A percentile compares a stretch with the other conserved stretches of the same genome.
phyloP scores from a whole-genome alignment of 35 echinoderm and acorn worm species.

The Antedon bifida region DNA sequence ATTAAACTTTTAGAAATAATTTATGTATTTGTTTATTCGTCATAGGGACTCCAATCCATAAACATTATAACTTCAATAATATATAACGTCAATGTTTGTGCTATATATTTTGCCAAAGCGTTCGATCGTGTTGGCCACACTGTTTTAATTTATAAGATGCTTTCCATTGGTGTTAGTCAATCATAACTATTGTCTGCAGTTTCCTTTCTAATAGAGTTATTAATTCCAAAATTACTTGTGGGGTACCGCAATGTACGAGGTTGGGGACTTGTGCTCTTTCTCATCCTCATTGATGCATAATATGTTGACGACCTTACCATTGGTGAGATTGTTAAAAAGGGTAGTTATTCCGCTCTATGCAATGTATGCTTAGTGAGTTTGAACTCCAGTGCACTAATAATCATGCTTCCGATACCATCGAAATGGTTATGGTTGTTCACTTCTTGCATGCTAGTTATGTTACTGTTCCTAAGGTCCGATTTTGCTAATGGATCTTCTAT shows the following conservation, averaged over 20 bases:
- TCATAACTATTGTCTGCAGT: conserved; percentile 7
- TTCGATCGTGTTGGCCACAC: not conserved
- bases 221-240: not conserved
- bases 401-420: not conserved
- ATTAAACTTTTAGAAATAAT: too few relatives aligned
- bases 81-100: too few relatives aligned
- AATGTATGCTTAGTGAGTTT: not conserved
- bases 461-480: too few relatives aligned
- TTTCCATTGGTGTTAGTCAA: not conserved
- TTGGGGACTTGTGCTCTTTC: too few relatives aligned
- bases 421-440: not conserved
- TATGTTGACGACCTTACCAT: conserved; percentile 17
- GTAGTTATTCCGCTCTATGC: not conserved
- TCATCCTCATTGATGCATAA: too few relatives aligned
- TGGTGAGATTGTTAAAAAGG: not conserved
- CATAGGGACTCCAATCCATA: too few relatives aligned
- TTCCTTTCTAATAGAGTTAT: not conserved
- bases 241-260: too few relatives aligned
- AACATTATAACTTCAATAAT: too few relatives aligned
- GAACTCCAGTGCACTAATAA: not conserved
- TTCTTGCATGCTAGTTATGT: too few relatives aligned
- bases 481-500: too few relatives aligned
- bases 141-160: conserved; percentile 8
- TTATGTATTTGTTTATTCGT: too few relatives aligned
- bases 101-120: too few relatives aligned